Conservation (phyloP, 2,888 invertebrate genomes). For the Plebejus argus region DNA sequence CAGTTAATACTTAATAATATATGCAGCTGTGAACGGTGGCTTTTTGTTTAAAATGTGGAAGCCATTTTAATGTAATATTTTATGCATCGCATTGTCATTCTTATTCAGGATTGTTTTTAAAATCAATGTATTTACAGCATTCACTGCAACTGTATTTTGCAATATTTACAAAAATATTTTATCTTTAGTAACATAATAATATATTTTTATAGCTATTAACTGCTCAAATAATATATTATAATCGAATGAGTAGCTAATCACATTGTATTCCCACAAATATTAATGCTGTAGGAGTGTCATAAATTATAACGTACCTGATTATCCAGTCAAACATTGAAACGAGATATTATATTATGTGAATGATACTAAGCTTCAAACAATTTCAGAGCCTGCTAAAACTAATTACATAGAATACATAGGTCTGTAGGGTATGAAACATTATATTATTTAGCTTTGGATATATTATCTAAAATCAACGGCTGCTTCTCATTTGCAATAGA, state of each 20-base stretch:
- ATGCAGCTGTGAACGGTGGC: not conserved
- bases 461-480: too few relatives aligned
- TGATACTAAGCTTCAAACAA: not conserved
- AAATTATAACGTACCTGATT: not conserved
- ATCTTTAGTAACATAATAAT: not conserved
- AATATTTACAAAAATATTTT: not conserved
- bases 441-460: too few relatives aligned
- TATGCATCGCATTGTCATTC: not conserved
- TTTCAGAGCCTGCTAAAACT: not conserved
- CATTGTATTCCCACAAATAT: too few relatives aligned
- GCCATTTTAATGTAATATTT: conserved; percentile 6
- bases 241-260: too few relatives aligned
- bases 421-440: not conserved
- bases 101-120: not conserved
- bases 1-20: not conserved
- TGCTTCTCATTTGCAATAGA: too few relatives aligned
- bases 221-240: too few relatives aligned
- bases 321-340: not conserved
- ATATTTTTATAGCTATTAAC: too few relatives aligned
- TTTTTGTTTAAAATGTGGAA: not conserved
- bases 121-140: not conserved
- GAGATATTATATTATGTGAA: not conserved
- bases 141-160: not conserved
- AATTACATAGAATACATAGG: not conserved
- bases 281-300: too few relatives aligned